phyloP scores from a whole-genome alignment of 2,888 invertebrate species.

The Ormyrus labotus region DNA sequence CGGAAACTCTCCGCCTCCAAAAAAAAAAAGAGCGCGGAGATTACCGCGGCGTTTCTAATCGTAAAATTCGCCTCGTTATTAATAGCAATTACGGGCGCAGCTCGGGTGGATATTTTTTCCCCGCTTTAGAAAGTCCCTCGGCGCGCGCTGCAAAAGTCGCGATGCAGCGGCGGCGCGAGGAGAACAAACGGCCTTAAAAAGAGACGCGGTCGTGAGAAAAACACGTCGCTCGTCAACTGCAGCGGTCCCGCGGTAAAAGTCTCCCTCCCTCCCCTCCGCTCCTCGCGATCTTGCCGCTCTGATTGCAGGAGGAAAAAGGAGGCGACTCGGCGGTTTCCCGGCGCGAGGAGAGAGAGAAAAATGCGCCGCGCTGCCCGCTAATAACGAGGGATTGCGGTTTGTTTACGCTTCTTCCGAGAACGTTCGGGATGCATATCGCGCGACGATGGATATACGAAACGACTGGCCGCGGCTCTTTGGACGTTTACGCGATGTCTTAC shows the following conservation, averaged over 20 bases:
- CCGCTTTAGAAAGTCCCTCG: constrained; percentile 30
- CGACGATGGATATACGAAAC: too few species aligned
- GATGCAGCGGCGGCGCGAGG: constrained; percentile 1
- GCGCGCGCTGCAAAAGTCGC: constrained; percentile 5
- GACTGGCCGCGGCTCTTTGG: too few species aligned
- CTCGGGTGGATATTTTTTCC: neutral
- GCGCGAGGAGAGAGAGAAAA: too few species aligned
- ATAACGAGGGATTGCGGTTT: too few species aligned
- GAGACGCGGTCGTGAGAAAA: constrained; percentile 43
- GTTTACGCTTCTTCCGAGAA: too few species aligned
- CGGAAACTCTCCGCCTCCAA: neutral
- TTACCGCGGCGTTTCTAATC: neutral
- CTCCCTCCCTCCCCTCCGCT: too few species aligned
- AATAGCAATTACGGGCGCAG: constrained; percentile 1
- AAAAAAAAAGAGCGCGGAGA: too few species aligned
- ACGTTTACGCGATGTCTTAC: too few species aligned
- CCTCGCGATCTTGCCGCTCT: neutral
- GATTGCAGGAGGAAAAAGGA: constrained; percentile 4
- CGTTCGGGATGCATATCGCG: too few species aligned
- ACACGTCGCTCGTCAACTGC: constrained; percentile 39
- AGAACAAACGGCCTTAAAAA: constrained; percentile 47
- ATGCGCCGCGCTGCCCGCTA: too few species aligned
- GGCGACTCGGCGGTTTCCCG: too few species aligned
- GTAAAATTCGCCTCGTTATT: constrained; percentile 15
- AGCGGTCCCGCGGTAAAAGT: constrained; percentile 29